Conservation (phyloP, 1,140 invertebrate genomes). For the Lepidurus couesii region DNA sequence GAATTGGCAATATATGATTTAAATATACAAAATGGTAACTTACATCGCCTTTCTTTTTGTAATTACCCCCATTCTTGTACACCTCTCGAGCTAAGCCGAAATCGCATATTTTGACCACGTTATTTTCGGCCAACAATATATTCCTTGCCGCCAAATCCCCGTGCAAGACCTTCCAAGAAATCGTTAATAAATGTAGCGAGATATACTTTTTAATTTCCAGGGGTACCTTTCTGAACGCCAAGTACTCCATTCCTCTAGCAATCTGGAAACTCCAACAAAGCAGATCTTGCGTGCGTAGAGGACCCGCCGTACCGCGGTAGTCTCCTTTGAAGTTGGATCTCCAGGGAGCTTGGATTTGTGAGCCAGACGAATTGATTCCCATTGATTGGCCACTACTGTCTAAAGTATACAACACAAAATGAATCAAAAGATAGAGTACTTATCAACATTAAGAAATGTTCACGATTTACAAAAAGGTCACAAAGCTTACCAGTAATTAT, state of each 20-base stretch:
- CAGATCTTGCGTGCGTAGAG: constrained; percentile 68
- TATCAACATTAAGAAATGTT: no score
- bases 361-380: constrained; percentile 47
- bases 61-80: constrained; percentile 46
- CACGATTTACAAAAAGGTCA: no score
- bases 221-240: constrained; percentile 70
- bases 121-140: constrained; percentile 49
- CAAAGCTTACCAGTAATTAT: no score
- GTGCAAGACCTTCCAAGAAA: constrained; percentile 48
- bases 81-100: constrained; percentile 52
- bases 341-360: constrained; percentile 58
- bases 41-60: constrained; percentile 42
- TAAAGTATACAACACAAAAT: no score
- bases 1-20: no score
- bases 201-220: not conserved
- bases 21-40: constrained; percentile 38
- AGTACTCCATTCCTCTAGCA: constrained; percentile 90
- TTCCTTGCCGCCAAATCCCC: constrained; percentile 53
- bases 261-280: constrained; percentile 90
- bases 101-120: constrained; percentile 50
- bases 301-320: constrained; percentile 39
- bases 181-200: not conserved
- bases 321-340: constrained; percentile 66
- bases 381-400: constrained; percentile 41
- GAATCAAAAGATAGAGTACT: no score